These are phyloP conservation scores for Caenorhabditis sp. DNA, from an alignment of 2,888 invertebrate species.

Conservation along the genomic window DNA sequence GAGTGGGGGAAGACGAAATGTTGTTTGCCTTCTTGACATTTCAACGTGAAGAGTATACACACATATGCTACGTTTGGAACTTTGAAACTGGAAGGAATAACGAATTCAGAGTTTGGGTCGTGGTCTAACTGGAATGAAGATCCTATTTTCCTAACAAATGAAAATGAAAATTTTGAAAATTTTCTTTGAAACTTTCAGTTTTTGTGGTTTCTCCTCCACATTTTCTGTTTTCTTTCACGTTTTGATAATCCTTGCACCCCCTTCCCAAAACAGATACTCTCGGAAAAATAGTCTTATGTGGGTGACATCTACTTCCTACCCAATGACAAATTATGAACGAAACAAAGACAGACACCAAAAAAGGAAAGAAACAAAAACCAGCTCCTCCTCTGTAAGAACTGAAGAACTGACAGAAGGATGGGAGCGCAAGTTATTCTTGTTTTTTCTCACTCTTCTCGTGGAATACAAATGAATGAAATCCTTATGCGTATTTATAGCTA, in stretches of 20 bases:
- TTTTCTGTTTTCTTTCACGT: slow-evolving; percentile 19
- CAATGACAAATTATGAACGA: slow-evolving; percentile 22
- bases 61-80: slow-evolving; percentile 21
- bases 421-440: slow-evolving; percentile 11
- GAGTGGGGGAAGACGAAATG: slow-evolving; percentile 17
- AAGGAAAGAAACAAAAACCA: neutral
- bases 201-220: neutral
- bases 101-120: neutral
- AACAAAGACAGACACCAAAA: slow-evolving; percentile 4
- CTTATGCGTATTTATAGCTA: slow-evolving; percentile 45
- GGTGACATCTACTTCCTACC: slow-evolving; percentile 38
- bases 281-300: slow-evolving; percentile 2
- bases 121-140: no score
- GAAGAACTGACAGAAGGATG: slow-evolving; percentile 4
- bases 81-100: neutral
- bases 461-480: slow-evolving; percentile 59
- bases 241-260: slow-evolving; percentile 38
- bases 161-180: no score
- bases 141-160: no score
- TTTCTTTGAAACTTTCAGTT: no score
- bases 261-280: slow-evolving; percentile 18
- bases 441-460: slow-evolving; percentile 32
- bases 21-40: slow-evolving; percentile 52
- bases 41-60: slow-evolving; percentile 25
- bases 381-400: neutral